Evolutionary conservation across 2,113 vertebrate species (phyloP).

Genomic region (Lipophrys pholis): DNA sequence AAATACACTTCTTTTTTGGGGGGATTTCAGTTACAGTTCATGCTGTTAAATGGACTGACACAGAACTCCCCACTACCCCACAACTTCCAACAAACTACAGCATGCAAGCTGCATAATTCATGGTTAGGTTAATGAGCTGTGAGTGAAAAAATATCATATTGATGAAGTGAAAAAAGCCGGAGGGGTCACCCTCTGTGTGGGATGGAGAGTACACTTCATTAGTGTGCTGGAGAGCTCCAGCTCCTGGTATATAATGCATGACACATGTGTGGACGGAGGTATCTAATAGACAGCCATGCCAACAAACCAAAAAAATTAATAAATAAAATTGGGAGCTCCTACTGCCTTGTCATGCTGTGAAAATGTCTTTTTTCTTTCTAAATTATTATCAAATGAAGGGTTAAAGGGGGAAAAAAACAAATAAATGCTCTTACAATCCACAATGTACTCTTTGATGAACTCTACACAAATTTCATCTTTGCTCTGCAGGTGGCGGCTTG

Average conservation of each 20-base stretch:
- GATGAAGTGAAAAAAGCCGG: constrained; percentile 50
- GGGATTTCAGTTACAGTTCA: background rate
- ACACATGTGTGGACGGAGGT: constrained; percentile 30
- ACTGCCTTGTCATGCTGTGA: constrained; percentile 29
- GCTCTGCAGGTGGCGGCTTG: constrained; percentile 60
- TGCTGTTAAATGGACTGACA: constrained; percentile 34
- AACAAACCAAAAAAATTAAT: constrained; percentile 18
- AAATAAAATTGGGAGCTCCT: constrained; percentile 3
- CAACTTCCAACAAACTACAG: constrained; percentile 46
- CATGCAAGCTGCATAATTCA: constrained; percentile 65
- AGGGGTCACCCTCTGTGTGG: constrained; percentile 64
- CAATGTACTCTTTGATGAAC: constrained; percentile 73
- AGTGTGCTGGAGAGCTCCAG: constrained; percentile 30
- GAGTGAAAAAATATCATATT: constrained; percentile 64
- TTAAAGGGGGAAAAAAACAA: background rate
- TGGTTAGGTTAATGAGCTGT: constrained; percentile 63
- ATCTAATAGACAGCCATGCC: constrained; percentile 22
- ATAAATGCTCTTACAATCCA: constrained; percentile 68
- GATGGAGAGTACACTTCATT: constrained; percentile 58
- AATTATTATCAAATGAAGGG: constrained; percentile 21
- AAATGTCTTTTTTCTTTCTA: constrained; percentile 10
- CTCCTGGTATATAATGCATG: constrained; percentile 46
- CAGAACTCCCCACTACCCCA: constrained; percentile 18
- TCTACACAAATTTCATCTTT: constrained; percentile 73
- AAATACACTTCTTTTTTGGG: constrained; percentile 24